Evolutionary conservation across 2,797 vertebrate species (phyloP), one percentile per base, ranked within the genome.

Genomic region (Manis pentadactyla): DNA sequence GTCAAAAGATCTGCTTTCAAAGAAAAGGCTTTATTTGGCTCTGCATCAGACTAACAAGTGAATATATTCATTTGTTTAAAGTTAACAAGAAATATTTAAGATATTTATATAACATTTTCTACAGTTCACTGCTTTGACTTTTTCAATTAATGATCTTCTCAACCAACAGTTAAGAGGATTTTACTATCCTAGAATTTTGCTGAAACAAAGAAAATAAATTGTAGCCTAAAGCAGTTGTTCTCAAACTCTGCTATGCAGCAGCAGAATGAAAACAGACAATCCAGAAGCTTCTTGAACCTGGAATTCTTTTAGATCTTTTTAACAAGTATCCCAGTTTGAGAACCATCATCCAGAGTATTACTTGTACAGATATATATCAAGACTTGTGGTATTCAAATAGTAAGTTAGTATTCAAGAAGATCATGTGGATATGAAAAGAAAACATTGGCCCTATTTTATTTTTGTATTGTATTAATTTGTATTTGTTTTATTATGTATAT

Each of bases 281-380:
- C 51, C 39, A 73, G n/a, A 93, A 93, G 55, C 51, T 82, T 21
- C 46, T 71, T 87, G 46, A 78, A 31, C 46, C 49, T 61, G 18
- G 7, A 64, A 74, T 95, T 95, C 51, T 82, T 86, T 93, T 77
- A 86, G n/a, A 55, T 73, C 4, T 93, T 93, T 90, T 92, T 85
- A 63, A 75, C 53, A 71, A 63, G 37, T 53, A 86, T 64, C 15
- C 29, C 42, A 46, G 15, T 95, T 95, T 90, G 68, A 85, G 37
- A 86, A 77, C 46, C 55, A 49, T 68, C 57, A 18, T 55, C 55
- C 59, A 75, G 29, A 94, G 29, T 85, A 57, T 34, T 83, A 83
- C 18, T 78, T 95, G 73, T 69, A 31, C 53, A 92, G 68, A 85
- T 84, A 27, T 11, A 46, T 68, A 29, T 91, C 17, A 27, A 37